Base-by-base conservation (phyloP, 2,888 invertebrate genomes). In the Euclidia mi region DNA sequence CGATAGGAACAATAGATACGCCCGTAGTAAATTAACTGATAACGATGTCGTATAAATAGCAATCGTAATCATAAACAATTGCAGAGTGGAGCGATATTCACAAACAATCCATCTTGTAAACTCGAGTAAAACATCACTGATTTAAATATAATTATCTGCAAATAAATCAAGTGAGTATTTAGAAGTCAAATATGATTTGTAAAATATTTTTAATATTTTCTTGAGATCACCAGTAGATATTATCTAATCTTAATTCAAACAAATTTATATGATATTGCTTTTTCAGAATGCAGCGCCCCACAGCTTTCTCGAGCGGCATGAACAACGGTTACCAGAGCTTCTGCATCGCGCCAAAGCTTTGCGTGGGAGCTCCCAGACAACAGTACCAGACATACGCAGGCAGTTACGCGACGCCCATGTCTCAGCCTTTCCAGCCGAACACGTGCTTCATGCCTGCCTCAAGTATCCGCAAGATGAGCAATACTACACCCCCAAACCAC, bases 361-460 rank as follows among this genome's bases (percentile, higher is more conserved):
- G 71, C 38, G 49, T 59, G 9, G 71, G 69, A 3, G 63, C 65
- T 3, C 34, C 59, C 15, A 62, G 57, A 4, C 55, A 53, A n/a
- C 64, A 52, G 46, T 67, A 49, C 45, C 45, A 42, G 10, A 41
- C 43, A n/a, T 61, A 35, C 38, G 41, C 40, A 20, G 42, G 40
- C 17, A 56, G 4, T 48, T 66, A 43, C 10, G 42, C 38, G 12
- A 38, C 56, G 0, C 56, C 64, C 0, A 28, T 45, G 11, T 56
- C 50, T 2, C 76, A 74, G 12, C 46, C 51, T 3, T 81, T 79
- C 56, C 80, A 85, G 31, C 82, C 82, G 1, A 83, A 76, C 52
- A 66, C 79, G 1, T 90, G 90, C 64, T 88, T 89, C 58, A 82
- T 88, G 78, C 69, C 89, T 0, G 87, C 87, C 1, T 78, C 84